Evolutionary conservation across 2,113 vertebrate species (phyloP), one percentile per base, ranked within the genome.

Genomic region (Sander vitreus): DNA sequence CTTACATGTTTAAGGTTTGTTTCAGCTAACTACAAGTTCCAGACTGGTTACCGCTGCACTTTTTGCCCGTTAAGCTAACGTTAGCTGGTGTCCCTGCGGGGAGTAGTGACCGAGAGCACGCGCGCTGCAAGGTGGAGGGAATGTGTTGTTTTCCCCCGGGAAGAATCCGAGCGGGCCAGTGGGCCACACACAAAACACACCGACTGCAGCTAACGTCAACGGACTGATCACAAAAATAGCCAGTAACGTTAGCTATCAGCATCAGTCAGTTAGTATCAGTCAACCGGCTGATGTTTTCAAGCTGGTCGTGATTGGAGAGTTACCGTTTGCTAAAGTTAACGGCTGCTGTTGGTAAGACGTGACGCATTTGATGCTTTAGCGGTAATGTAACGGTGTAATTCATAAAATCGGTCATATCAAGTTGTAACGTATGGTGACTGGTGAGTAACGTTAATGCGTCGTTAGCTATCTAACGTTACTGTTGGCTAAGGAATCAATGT

Each of bases 151-250:
- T 76, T 88, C 66, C n/a, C 84, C 91, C 91, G 90, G 89, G 89
- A 87, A 81, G 89, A 86, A 81, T 18, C 64, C 45, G 63, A 91
- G 91, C 85, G 92, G 89, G 84, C 82, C 82, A 91, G 91, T 84
- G 92, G 89, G 84, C 82, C 82, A 83, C 55, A 58, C 27, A 62
- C 21, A 58, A 67, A 45, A 60, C 12, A 67, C 45, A 25, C 58
- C 71, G 54, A 48, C 18, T 0, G 45, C n/a, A n/a, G 78, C 64
- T 63, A 78, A 67, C 30, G 51, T 50, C 14, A 50, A 50, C 36
- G 30, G 64, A 67, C 57, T 10, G 60, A 14, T 57, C 54, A 43
- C 64, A 47, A 4, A 33, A 47, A 25, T 4, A 13, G 33, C 12
- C 15, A 4, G 6, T 10, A 36, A 2, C 36, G 10, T 43, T 43